Conservation (phyloP, 2,797 vertebrate genomes). For the Lophotriccus pileatus region DNA sequence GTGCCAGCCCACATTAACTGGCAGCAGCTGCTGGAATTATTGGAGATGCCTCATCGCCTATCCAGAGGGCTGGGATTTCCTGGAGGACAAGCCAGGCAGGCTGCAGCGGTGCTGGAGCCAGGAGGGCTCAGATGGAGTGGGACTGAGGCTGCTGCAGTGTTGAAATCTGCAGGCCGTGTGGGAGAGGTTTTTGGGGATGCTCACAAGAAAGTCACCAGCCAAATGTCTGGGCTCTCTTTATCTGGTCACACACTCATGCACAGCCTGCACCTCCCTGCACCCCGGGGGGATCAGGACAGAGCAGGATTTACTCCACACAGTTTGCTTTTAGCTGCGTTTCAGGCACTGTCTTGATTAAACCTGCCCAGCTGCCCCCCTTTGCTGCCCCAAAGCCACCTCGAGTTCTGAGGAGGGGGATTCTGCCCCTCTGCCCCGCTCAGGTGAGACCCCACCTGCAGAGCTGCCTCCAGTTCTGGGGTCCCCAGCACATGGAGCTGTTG, state of each 20-base stretch:
- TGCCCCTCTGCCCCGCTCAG: neutral
- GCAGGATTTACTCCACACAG: neutral
- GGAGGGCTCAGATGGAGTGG: neutral
- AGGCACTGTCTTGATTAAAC: neutral
- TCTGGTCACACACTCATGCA: neutral
- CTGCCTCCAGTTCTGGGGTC: neutral
- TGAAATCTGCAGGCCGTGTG: neutral
- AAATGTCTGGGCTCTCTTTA: neutral
- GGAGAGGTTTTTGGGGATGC: neutral
- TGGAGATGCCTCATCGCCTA: conserved; percentile 63
- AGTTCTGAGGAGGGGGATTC: neutral
- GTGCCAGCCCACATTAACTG: conserved; percentile 64
- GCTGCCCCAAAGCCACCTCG: neutral
- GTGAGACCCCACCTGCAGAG: neutral
- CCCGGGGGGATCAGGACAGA: neutral
- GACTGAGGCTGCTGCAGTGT: neutral
- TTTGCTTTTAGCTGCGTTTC: neutral
- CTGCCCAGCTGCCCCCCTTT: neutral
- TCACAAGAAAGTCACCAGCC: neutral
- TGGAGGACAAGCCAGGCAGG: conserved; percentile 53
- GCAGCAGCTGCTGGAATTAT: conserved; percentile 75
- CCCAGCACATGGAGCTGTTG: neutral
- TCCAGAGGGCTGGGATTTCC: conserved; percentile 58
- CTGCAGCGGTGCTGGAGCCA: neutral
- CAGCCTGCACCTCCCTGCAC: neutral